Evolutionary conservation across 2,113 vertebrate species (phyloP).

Genomic region (Sinocyclocheilus grahami): DNA sequence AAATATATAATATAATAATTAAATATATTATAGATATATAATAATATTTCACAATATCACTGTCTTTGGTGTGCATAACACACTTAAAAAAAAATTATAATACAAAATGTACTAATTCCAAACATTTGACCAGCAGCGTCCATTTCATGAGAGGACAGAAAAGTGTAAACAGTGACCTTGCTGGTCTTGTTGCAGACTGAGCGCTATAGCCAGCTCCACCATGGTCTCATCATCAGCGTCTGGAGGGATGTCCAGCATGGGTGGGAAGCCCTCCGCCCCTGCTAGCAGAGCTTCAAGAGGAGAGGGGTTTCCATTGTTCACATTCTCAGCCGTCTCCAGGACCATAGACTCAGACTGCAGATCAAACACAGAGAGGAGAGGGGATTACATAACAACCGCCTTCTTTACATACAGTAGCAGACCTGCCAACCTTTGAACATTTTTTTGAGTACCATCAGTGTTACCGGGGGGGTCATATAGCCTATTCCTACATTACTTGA

Average conservation of each 20-base stretch:
- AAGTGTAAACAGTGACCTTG: slow-evolving; percentile 80
- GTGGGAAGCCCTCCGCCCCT: slow-evolving; percentile 96
- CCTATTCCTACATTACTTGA: no score
- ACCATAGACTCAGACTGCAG: slow-evolving; percentile 96
- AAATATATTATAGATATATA: no score
- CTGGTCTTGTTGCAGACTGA: slow-evolving; percentile 97
- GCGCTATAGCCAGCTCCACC: slow-evolving; percentile 96
- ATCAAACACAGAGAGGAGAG: slow-evolving; percentile 57
- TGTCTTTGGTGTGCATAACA: no score
- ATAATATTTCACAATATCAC: no score
- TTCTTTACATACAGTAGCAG: not conserved
- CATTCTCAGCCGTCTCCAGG: slow-evolving; percentile 92
- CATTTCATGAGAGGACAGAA: not conserved
- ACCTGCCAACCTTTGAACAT: no score
- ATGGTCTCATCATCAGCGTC: slow-evolving; percentile 99
- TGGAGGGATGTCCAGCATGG: slow-evolving; percentile 97
- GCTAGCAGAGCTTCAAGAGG: slow-evolving; percentile 95
- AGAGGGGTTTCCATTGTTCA: slow-evolving; percentile 97
- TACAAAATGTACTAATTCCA: no score
- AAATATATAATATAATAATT: no score
- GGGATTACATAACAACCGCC: slow-evolving; percentile 52
- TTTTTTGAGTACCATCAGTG: no score
- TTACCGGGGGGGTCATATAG: no score
- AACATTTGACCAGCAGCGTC: not conserved
- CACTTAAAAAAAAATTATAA: no score